phyloP scores from a whole-genome alignment of 1,140 invertebrate genomes.

The Rhysida immarginata region DNA sequence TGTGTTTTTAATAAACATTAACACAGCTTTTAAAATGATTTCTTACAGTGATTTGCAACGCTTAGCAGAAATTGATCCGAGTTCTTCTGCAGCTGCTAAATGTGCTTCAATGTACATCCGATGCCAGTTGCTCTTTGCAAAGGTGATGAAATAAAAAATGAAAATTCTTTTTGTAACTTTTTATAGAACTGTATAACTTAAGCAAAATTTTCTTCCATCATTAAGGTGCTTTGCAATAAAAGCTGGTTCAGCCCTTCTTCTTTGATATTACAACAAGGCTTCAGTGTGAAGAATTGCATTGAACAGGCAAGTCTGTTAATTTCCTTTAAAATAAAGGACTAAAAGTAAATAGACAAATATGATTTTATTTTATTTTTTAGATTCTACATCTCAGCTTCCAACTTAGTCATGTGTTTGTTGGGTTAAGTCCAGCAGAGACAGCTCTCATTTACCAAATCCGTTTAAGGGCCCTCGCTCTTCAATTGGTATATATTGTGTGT shows the following conservation, averaged over 20 bases:
- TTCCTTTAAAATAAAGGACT: neutral
- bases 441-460: slow-evolving; percentile 66
- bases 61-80: slow-evolving; percentile 68
- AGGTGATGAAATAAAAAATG: slow-evolving; percentile 20
- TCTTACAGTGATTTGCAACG: slow-evolving; percentile 30
- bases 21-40: too few relatives aligned
- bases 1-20: too few relatives aligned
- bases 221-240: slow-evolving; percentile 18
- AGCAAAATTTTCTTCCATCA: too few relatives aligned
- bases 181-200: slow-evolving; percentile 6
- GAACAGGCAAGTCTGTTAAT: slow-evolving; percentile 21
- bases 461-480: slow-evolving; percentile 63
- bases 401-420: slow-evolving; percentile 68
- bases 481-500: slow-evolving; percentile 56
- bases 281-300: slow-evolving; percentile 38
- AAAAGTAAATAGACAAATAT: neutral
- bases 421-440: slow-evolving; percentile 52
- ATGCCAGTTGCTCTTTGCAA: slow-evolving; percentile 32
- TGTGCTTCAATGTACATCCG: slow-evolving; percentile 68
- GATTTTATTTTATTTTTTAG: slow-evolving; percentile 8
- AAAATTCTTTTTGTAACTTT: neutral
- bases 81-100: slow-evolving; percentile 63
- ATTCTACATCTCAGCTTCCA: slow-evolving; percentile 45
- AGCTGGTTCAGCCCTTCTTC: slow-evolving; percentile 34
- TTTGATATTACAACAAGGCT: slow-evolving; percentile 33